Base-by-base conservation (phyloP, 1,140 invertebrate species). In the Bombus soroeensis region DNA sequence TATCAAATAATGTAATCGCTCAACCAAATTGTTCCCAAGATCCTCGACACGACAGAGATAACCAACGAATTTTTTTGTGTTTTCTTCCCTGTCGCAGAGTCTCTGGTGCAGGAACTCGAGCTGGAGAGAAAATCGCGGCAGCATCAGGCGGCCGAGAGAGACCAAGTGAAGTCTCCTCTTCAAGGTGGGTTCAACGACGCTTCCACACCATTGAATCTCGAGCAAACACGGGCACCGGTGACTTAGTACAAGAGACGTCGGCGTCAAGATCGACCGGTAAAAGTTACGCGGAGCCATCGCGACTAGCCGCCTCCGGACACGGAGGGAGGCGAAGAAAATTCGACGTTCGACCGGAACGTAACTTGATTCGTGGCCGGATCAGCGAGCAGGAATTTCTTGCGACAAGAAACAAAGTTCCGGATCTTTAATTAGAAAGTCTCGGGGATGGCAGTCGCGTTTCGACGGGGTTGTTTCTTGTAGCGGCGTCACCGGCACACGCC, bases 91-190 rank as follows among this genome's bases (percentile, higher is more conserved):
- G 92, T 96, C 96, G 89, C 96, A 98, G 97, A 98, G 96, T 97
- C 97, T 70, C 95, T 98, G 91, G 97, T 97, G 73, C 97, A 98
- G 94, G 98, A 98, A 94, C 96, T 98, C 89, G 97, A 98, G 95
- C 96, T 98, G 96, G 98, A 98, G 93, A 96, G 97, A 94, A 98
- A 98, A 94, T 96, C 97, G 62, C 96, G 97, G 83, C 97, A 97
- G 92, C 97, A 98, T 87, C 96, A 96, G 89, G 96, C 97, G 68
- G 95, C 97, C 90, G 97, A 98, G 93, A 96, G 97, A 88, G 97
- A 98, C 93, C 95, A 95, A 91, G 97, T 98, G 62, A 98, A 98
- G 95, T 97, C 97, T 92, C 97, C 97, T 47, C 96, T 98, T 87
- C 97, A 98, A 94, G 98, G 96, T 98, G 92, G 96, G 97, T 91